Evolutionary conservation across 2,797 vertebrate genomes (phyloP).

Genomic region (Pachyuromys duprasi): DNA sequence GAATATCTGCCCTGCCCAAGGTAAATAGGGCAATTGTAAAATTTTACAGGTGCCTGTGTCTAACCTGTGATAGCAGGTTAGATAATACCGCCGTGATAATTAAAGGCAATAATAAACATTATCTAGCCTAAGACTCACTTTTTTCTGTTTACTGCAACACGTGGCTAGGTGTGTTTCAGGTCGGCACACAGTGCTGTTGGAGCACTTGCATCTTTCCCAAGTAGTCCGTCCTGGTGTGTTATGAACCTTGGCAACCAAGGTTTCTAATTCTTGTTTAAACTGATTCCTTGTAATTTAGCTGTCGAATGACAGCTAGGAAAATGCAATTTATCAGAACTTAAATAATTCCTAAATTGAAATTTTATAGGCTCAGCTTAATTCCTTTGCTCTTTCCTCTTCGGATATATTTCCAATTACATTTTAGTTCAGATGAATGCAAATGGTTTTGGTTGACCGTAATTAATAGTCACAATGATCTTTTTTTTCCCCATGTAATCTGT

Average conservation of each 20-base stretch:
- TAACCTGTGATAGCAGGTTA: too few relatives aligned
- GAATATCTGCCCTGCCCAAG: too few relatives aligned
- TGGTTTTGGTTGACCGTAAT: conserved; percentile 64
- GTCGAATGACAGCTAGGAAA: conserved; percentile 57
- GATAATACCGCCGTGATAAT: too few relatives aligned
- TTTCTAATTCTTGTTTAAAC: conserved; percentile 55
- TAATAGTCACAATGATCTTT: conserved; percentile 61
- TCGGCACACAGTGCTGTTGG: neutral
- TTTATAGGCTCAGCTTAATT: conserved; percentile 49
- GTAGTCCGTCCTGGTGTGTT: neutral
- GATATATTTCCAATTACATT: conserved; percentile 66
- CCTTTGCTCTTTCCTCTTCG: conserved; percentile 68
- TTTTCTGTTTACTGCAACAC: neutral
- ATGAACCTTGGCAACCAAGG: conserved; percentile 25
- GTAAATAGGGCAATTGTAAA: too few relatives aligned
- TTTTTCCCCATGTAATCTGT: conserved; percentile 59
- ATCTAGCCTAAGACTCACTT: too few relatives aligned
- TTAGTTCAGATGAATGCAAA: conserved; percentile 64
- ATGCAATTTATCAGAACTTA: conserved; percentile 58
- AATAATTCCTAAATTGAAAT: conserved; percentile 59
- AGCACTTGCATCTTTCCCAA: neutral
- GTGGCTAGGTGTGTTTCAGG: conserved; percentile 51
- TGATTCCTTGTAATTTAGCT: conserved; percentile 56
- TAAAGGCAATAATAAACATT: too few relatives aligned
- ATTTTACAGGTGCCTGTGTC: too few relatives aligned